A percentile compares a stretch with the other conserved stretches of the same genome.
phyloP scores from a whole-genome alignment of 2,113 vertebrate genomes.

The Hippocampus mohnikei region DNA sequence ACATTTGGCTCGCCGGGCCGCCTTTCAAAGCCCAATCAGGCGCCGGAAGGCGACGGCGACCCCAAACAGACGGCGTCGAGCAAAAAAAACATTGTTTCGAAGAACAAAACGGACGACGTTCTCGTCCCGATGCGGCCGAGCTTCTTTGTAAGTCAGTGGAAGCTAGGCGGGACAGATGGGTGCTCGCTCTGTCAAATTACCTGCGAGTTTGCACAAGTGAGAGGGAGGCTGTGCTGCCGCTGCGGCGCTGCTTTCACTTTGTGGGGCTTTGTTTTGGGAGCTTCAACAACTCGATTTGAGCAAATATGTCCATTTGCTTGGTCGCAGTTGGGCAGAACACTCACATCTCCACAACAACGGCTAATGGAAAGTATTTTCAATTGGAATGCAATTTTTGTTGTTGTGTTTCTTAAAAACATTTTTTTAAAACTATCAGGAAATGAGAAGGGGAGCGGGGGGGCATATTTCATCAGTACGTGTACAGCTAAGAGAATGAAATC shows the following conservation, averaged over 20 bases:
- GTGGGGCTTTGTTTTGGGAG: not conserved
- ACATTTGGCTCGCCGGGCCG: constrained; percentile 42
- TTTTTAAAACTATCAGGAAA: too few relatives aligned
- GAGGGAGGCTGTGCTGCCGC: not conserved
- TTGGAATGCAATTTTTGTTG: too few relatives aligned
- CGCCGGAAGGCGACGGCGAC: constrained; percentile 29
- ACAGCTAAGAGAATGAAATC: too few relatives aligned
- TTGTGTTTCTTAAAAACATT: too few relatives aligned
- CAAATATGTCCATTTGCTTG: not conserved
- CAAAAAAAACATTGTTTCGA: constrained; percentile 31
- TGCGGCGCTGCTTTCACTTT: not conserved
- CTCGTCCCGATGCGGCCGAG: constrained; percentile 36
- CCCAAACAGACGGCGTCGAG: constrained; percentile 29
- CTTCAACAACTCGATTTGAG: not conserved
- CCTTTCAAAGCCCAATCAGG: constrained; percentile 44
- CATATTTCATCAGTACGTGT: too few relatives aligned
- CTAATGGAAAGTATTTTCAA: too few relatives aligned
- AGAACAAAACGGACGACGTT: constrained; percentile 24
- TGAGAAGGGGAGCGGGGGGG: too few relatives aligned
- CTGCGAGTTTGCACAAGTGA: constrained; percentile 10
- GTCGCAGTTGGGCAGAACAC: too few relatives aligned
- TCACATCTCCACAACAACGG: too few relatives aligned
- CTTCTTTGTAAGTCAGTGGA: constrained; percentile 38
- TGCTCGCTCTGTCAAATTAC: not conserved
- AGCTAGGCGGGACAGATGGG: constrained; percentile 39